phyloP scores from a whole-genome alignment of 2,888 invertebrate genomes.

The Xestia rhomboidea region DNA sequence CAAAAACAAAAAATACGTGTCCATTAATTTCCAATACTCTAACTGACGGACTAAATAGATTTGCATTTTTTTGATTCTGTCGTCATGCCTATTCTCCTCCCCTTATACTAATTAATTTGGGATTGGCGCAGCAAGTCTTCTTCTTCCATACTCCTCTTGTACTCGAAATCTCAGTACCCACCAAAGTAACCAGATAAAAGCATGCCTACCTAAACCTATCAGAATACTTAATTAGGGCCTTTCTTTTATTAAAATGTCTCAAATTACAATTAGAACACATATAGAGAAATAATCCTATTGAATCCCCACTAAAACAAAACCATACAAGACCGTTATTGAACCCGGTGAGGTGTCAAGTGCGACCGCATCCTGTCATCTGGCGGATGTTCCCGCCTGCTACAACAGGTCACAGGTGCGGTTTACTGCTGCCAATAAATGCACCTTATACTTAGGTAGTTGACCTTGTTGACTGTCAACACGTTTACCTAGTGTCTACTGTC shows the following conservation, averaged over 20 bases:
- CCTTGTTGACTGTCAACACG: constrained; percentile 6
- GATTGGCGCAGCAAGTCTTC: not conserved
- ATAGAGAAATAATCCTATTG: not conserved
- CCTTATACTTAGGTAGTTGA: constrained; percentile 12
- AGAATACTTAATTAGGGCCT: not conserved
- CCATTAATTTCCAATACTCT: too few species aligned
- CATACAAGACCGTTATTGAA: constrained; percentile 19
- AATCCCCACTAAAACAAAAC: constrained; percentile 28
- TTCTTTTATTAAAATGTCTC: not conserved
- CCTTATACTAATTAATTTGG: not conserved
- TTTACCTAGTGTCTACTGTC: not conserved
- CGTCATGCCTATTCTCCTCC: too few species aligned
- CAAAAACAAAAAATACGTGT: too few species aligned
- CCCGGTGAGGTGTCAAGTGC: constrained; percentile 41
- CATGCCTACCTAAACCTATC: not conserved
- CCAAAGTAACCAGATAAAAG: not conserved
- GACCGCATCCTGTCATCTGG: constrained; percentile 73
- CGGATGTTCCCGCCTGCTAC: constrained; percentile 70
- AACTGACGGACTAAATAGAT: too few species aligned
- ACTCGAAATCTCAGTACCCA: not conserved
- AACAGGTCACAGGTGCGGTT: constrained; percentile 42
- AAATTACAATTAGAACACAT: not conserved
- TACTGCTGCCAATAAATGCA: constrained; percentile 14
- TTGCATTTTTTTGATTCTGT: too few species aligned
- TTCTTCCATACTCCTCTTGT: not conserved